phyloP scores from a whole-genome alignment of 2,888 invertebrate genomes.

The Coecobrya sp. region DNA sequence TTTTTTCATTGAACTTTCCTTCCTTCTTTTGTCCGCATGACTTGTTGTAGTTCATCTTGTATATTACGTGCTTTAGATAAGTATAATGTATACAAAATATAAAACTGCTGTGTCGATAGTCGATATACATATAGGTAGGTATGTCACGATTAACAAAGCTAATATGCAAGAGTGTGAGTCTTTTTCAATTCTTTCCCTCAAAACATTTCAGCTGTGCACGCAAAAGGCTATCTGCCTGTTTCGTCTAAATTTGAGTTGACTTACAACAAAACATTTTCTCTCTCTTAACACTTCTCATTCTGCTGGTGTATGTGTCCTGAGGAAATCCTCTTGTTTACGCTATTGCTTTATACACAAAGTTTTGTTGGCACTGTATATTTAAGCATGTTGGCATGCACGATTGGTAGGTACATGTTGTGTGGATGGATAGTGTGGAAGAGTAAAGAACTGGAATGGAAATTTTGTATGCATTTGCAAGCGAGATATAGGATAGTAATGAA shows the following conservation, averaged over 20 bases:
- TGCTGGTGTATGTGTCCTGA: constrained; percentile 67
- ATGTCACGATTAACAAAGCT: neutral
- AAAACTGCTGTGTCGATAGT: neutral
- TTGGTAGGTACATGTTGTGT: constrained; percentile 17
- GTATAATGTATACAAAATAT: neutral
- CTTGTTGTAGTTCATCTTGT: constrained; percentile 10
- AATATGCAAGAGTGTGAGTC: constrained; percentile 26
- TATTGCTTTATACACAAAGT: constrained; percentile 8
- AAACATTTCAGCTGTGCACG: constrained; percentile 77
- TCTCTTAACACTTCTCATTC: neutral
- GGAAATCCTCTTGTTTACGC: constrained; percentile 72
- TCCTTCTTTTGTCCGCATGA: constrained; percentile 45
- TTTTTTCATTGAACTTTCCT: constrained; percentile 40
- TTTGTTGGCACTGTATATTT: constrained; percentile 31
- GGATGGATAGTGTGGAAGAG: neutral
- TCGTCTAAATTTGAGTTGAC: constrained; percentile 34
- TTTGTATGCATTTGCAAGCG: constrained; percentile 26
- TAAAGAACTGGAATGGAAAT: neutral
- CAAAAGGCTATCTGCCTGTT: constrained; percentile 80
- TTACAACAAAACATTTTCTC: neutral
- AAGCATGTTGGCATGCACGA: constrained; percentile 51
- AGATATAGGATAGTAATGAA: constrained; percentile 62
- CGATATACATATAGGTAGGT: neutral
- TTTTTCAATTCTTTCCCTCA: constrained; percentile 7
- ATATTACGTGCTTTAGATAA: neutral